phyloP scores from a whole-genome alignment of 1,140 invertebrate species.

The Penaeus indicus region DNA sequence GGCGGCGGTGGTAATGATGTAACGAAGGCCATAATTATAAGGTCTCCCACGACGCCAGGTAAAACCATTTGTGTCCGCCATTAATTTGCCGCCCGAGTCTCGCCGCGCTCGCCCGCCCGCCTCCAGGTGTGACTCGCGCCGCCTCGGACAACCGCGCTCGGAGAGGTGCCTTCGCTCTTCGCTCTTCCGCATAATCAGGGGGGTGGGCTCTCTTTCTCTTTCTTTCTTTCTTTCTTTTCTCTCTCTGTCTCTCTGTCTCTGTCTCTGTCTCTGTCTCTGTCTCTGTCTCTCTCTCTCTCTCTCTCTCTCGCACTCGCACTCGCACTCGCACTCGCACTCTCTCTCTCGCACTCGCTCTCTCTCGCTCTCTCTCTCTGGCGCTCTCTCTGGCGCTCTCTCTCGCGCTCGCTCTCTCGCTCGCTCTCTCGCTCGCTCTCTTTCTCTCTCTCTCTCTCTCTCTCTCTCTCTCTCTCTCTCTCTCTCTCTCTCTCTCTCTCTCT shows the following conservation, averaged over 20 bases:
- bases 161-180: no score
- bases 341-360: background rate
- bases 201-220: no score
- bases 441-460: background rate
- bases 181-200: no score
- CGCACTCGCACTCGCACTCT: no score
- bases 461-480: background rate
- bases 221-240: background rate
- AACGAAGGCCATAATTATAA: slow-evolving; percentile 24
- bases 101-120: background rate
- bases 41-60: slow-evolving; percentile 38
- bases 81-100: background rate
- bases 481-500: background rate
- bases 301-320: background rate
- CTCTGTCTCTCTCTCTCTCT: background rate
- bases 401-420: background rate
- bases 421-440: no score
- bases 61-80: slow-evolving; percentile 43
- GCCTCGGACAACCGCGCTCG: no score
- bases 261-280: background rate
- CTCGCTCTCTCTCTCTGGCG: background rate
- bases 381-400: background rate
- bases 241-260: background rate
- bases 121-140: no score
- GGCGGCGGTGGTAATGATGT: slow-evolving; percentile 33